Percentiles rank a stretch among this genome's conserved stretches.
phyloP scores from a whole-genome alignment of 2,113 vertebrate species.

The Pseudonaja textilis region DNA sequence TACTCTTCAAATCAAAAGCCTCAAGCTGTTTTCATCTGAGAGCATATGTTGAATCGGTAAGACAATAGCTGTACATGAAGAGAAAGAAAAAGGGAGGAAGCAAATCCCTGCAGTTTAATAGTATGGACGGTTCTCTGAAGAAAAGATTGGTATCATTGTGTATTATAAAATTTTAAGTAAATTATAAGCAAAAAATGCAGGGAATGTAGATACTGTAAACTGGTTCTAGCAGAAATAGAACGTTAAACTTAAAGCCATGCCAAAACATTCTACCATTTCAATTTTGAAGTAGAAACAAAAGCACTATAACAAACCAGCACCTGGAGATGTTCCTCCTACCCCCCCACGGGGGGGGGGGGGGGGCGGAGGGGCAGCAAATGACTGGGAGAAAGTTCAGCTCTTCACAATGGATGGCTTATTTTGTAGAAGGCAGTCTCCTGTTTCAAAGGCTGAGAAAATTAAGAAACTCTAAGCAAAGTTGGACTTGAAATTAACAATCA shows the following conservation, averaged over 20 bases:
- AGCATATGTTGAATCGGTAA: conserved; percentile 57
- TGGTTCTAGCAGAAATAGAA: conserved; percentile 47
- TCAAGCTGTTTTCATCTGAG: conserved; percentile 69
- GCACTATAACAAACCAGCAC: not conserved
- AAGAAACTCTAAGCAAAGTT: not conserved
- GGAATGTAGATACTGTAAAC: conserved; percentile 51
- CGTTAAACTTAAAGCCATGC: not conserved
- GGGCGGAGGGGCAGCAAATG: too few species aligned
- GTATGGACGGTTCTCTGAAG: conserved; percentile 52
- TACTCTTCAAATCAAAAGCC: conserved; percentile 65
- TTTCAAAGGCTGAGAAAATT: not conserved
- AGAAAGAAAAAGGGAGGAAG: not conserved
- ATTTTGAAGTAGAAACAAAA: not conserved
- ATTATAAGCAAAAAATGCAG: conserved; percentile 62
- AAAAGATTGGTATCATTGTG: conserved; percentile 15
- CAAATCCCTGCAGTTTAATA: conserved; percentile 20
- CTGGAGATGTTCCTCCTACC: not conserved
- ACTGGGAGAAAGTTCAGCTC: not conserved
- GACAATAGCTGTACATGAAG: conserved; percentile 52
- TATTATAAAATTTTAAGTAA: conserved; percentile 64
- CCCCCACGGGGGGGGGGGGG: too few species aligned
- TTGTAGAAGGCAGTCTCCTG: not conserved
- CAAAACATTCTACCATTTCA: not conserved
- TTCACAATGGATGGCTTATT: not conserved
- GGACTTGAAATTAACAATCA: not conserved